Conservation (phyloP, 2,113 vertebrate species). For the Phylloscopus trochilus region DNA sequence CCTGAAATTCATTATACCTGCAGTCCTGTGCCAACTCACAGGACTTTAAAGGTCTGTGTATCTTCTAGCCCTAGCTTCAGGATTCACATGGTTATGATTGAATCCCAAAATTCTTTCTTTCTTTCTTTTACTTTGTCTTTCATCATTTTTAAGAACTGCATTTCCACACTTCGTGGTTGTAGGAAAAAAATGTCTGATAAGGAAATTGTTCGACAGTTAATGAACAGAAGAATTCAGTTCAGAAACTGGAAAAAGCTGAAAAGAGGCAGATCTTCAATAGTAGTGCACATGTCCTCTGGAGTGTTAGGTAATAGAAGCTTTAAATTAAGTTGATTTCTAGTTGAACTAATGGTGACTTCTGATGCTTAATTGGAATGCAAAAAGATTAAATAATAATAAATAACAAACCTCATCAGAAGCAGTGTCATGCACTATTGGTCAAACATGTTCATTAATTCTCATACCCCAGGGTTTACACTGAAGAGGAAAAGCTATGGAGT, state of each 20-base stretch:
- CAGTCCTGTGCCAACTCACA: neutral
- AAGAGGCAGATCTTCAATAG: neutral
- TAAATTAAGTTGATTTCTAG: conserved; percentile 38
- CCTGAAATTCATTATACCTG: neutral
- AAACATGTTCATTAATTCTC: neutral
- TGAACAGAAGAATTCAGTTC: neutral
- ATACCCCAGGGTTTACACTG: neutral
- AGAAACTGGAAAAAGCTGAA: neutral
- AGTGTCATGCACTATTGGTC: neutral
- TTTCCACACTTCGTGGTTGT: neutral
- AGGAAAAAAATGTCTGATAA: neutral
- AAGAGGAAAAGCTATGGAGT: neutral
- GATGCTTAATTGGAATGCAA: neutral
- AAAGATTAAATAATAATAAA: conserved; percentile 22
- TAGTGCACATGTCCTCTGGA: neutral
- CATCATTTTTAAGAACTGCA: neutral
- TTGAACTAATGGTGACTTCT: conserved; percentile 25
- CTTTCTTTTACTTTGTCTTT: neutral
- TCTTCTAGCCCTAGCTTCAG: neutral
- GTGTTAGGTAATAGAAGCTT: neutral
- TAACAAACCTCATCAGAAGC: neutral
- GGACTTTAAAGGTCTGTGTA: neutral
- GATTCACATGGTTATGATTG: neutral
- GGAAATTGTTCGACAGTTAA: neutral
- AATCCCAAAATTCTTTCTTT: neutral